Base-by-base conservation (phyloP, 2,113 vertebrate genomes). In the Periophthalmus modestus region DNA sequence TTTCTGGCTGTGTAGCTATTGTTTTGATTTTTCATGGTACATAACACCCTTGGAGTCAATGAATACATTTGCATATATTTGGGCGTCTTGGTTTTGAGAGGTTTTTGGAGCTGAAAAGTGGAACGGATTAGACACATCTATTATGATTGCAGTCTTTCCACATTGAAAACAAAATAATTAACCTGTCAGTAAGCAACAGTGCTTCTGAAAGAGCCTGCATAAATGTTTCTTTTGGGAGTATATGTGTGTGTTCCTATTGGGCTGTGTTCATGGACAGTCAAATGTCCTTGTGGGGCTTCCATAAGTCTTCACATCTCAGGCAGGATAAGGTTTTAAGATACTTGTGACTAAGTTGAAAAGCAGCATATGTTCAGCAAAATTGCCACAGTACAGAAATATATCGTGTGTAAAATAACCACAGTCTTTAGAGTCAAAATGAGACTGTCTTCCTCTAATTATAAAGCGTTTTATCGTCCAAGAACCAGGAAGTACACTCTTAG, bases 1-100 rank as follows among this genome's bases (percentile, higher is more conserved):
- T 74, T 15, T 61, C 36, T 39, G 19, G 15, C 55, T 73, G 19
- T 34, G 24, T 43, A 2, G n/a, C 34, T 24, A 7, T 28, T 67
- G 33, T 75, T 78, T 23, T 67, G 39, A 36, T 65, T 65, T 65
- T 65, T 65, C 62, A 43, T 36, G 34, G 62, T 65, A 65, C 34
- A 65, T n/a, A 39, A 65, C 62, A n/a, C 62, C 18, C 62, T 43
- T 5, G 62, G 62, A 65, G 62, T 65, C 62, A 65, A 39, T 65
- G 34, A 65, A 36, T 65, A 65, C 34, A 65, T 39, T 65, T 65
- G 34, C 62, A 65, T 65, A 39, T 4, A 65, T 39, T 65, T 39
- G 34, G 10, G 36, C 12, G 34, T 36, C 33, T 11, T 65, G 19
- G 33, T 34, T 62, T 36, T 34, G 14, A 62, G 24, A 18, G 57